Conservation (phyloP, 2,113 vertebrate species). For the Zonotrichia leucophrys region DNA sequence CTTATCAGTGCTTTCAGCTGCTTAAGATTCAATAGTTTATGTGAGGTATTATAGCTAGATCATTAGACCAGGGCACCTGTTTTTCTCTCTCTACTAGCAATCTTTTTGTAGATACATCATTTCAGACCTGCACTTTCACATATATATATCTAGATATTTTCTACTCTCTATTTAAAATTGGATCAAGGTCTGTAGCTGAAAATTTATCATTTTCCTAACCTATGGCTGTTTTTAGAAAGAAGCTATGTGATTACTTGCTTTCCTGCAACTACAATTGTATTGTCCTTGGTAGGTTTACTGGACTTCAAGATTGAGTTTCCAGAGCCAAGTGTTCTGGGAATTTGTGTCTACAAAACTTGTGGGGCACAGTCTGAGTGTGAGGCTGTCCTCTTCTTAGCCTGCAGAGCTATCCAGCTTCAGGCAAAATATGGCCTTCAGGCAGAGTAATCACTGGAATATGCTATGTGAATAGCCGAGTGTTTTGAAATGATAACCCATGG, state of each 20-base stretch:
- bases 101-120: neutral
- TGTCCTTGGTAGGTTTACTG: neutral
- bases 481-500: neutral
- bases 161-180: neutral
- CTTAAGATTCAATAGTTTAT: neutral
- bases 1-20: neutral
- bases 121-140: neutral
- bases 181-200: neutral
- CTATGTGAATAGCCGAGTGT: neutral
- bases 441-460: neutral
- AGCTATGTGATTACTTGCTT: neutral
- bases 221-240: neutral
- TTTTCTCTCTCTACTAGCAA: neutral
- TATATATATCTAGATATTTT: neutral
- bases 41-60: neutral
- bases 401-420: neutral
- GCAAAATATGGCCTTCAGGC: neutral
- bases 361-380: neutral
- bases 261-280: neutral
- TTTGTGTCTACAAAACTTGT: neutral
- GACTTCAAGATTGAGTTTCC: neutral
- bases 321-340: neutral
- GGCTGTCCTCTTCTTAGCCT: neutral
- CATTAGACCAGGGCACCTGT: neutral
- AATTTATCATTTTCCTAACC: neutral